These are phyloP conservation scores for Euspilapteryx auroguttella DNA, from an alignment of 2,888 invertebrate genomes.

Conservation along the genomic window DNA sequence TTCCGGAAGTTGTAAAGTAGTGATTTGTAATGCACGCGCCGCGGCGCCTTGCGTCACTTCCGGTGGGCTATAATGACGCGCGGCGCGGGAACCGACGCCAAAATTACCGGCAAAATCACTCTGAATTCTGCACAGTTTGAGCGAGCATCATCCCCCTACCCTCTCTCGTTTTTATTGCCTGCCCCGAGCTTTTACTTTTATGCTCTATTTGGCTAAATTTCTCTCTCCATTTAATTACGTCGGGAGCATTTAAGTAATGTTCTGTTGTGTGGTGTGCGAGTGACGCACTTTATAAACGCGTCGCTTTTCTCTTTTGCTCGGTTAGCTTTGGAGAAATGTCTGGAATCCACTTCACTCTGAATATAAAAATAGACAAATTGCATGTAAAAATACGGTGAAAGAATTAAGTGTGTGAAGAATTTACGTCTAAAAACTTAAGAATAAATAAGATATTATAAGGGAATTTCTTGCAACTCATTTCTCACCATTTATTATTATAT, in stretches of 20 bases:
- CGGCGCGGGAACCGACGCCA: constrained; percentile 16
- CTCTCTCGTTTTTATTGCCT: constrained; percentile 22
- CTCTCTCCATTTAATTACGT: constrained; percentile 46
- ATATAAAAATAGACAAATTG: too few relatives aligned
- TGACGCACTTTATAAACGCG: constrained; percentile 5
- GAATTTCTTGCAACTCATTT: too few relatives aligned
- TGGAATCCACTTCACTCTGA: too few relatives aligned
- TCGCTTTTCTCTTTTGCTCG: too few relatives aligned
- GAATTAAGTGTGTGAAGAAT: too few relatives aligned
- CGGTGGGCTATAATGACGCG: constrained; percentile 46
- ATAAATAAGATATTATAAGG: too few relatives aligned
- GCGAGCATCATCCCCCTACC: constrained; percentile 17
- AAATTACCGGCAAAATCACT: constrained; percentile 15
- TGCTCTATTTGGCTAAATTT: constrained; percentile 47
- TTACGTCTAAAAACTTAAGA: too few relatives aligned
- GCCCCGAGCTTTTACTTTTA: constrained; percentile 38
- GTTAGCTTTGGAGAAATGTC: too few relatives aligned
- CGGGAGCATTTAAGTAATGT: constrained; percentile 23
- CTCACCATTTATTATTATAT: too few relatives aligned
- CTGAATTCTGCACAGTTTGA: constrained; percentile 7
- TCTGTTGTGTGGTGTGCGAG: constrained; percentile 28
- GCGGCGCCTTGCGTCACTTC: constrained; percentile 51
- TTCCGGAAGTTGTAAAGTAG: constrained; percentile 61
- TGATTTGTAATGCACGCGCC: constrained; percentile 63
- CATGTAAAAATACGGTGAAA: too few relatives aligned